These are phyloP conservation scores for Acleris holmiana DNA, from an alignment of 2,888 invertebrate species.

Conservation along the genomic window DNA sequence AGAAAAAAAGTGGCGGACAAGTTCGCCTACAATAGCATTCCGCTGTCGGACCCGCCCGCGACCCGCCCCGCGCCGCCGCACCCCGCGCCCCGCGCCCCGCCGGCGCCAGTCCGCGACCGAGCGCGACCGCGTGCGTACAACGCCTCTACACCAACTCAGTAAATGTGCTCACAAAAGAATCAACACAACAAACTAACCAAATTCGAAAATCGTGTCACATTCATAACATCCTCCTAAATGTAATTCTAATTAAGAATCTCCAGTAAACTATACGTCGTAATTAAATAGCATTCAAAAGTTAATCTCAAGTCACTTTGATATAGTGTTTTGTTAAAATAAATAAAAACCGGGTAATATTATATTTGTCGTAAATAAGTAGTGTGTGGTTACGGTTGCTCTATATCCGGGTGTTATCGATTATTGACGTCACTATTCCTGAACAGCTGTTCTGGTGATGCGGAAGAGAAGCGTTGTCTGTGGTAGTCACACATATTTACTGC, in stretches of 20 bases:
- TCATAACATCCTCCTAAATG: constrained; percentile 42
- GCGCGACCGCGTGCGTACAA: constrained; percentile 68
- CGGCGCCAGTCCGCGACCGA: constrained; percentile 66
- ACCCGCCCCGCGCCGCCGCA: constrained; percentile 55
- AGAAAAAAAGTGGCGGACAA: constrained; percentile 81
- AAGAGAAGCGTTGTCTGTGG: constrained; percentile 45
- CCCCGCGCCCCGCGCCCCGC: constrained; percentile 53
- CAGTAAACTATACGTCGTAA: constrained; percentile 25
- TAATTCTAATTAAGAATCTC: constrained; percentile 38
- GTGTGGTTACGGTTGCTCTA: constrained; percentile 59
- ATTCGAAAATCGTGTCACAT: constrained; percentile 47
- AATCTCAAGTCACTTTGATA: constrained; percentile 44
- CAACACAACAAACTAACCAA: constrained; percentile 59
- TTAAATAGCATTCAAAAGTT: constrained; percentile 39
- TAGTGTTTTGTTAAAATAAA: constrained; percentile 49
- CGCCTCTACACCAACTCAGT: constrained; percentile 39
- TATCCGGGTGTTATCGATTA: constrained; percentile 73
- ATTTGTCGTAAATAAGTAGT: constrained; percentile 59
- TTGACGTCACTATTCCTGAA: constrained; percentile 63
- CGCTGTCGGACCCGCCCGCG: constrained; percentile 68
- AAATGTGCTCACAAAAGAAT: constrained; percentile 55
- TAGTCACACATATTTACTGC: background rate
- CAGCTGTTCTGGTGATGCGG: constrained; percentile 76
- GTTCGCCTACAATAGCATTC: constrained; percentile 84
- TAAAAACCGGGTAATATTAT: constrained; percentile 61